Conservation (phyloP, 2,113 vertebrate genomes). For the Saguinus imperator region DNA sequence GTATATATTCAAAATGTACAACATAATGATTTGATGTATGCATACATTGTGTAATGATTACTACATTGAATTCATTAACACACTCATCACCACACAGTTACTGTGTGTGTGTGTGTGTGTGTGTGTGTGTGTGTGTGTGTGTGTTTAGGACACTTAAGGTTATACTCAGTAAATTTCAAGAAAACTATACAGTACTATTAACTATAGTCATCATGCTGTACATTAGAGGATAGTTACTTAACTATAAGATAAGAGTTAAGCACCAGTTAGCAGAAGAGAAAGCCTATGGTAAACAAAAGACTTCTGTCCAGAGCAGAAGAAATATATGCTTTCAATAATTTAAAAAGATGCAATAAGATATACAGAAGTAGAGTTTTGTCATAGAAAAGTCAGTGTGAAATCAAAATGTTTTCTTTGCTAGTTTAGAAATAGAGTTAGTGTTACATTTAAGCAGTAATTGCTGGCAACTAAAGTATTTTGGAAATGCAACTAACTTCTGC, state of each 20-base stretch:
- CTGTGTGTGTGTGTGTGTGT: no score
- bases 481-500: neutral
- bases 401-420: neutral
- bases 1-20: neutral
- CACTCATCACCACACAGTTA: neutral
- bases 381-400: neutral
- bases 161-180: neutral
- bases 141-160: neutral
- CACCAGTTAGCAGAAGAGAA: neutral
- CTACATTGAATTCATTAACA: neutral
- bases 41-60: neutral
- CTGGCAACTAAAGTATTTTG: neutral
- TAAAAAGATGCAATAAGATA: neutral
- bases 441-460: neutral
- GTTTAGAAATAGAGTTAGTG: neutral
- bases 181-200: neutral
- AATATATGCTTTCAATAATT: neutral
- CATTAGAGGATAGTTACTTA: neutral
- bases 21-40: neutral
- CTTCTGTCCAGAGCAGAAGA: neutral
- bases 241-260: neutral
- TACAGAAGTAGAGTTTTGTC: neutral
- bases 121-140: no score
- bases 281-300: neutral
- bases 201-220: neutral